Conservation (phyloP, 2,888 invertebrate species). For the Drosophila flavopinicola region DNA sequence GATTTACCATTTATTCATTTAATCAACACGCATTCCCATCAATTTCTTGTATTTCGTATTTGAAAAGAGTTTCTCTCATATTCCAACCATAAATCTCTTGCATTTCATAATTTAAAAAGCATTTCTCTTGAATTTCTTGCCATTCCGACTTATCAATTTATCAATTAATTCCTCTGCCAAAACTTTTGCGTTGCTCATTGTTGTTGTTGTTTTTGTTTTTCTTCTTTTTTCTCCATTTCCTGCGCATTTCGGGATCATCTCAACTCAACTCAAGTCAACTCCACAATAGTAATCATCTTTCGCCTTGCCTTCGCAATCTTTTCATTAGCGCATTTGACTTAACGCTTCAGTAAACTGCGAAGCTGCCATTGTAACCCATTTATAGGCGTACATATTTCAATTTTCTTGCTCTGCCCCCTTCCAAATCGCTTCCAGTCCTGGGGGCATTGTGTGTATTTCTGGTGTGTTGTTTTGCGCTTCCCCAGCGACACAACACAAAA, state of each 20-base stretch:
- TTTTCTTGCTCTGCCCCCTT: constrained; percentile 40
- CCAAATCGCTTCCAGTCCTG: neutral
- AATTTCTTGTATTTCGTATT: too few relatives aligned
- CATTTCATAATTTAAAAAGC: constrained; percentile 1
- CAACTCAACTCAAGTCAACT: too few relatives aligned
- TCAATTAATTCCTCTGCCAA: constrained; percentile 23
- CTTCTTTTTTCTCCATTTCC: constrained; percentile 24
- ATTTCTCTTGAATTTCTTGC: constrained; percentile 10
- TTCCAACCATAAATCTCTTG: neutral
- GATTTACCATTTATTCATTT: too few relatives aligned
- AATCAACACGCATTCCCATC: too few relatives aligned
- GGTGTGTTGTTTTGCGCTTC: constrained; percentile 17
- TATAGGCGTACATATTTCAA: constrained; percentile 69
- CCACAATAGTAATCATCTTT: constrained; percentile 36
- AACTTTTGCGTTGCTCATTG: constrained; percentile 1
- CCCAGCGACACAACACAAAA: constrained; percentile 25
- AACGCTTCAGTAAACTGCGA: constrained; percentile 66
- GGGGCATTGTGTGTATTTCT: constrained; percentile 37
- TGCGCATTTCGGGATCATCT: constrained; percentile 16
- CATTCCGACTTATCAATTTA: constrained; percentile 43
- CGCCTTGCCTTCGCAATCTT: constrained; percentile 49
- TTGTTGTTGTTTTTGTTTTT: too few relatives aligned
- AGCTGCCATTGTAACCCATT: constrained; percentile 66
- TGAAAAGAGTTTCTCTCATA: too few relatives aligned
- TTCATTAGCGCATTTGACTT: constrained; percentile 67